A percentile compares a stretch with the other conserved stretches of the same genome.
phyloP scores from a whole-genome alignment of 2,797 vertebrate genomes.

The Carcharodon carcharias region DNA sequence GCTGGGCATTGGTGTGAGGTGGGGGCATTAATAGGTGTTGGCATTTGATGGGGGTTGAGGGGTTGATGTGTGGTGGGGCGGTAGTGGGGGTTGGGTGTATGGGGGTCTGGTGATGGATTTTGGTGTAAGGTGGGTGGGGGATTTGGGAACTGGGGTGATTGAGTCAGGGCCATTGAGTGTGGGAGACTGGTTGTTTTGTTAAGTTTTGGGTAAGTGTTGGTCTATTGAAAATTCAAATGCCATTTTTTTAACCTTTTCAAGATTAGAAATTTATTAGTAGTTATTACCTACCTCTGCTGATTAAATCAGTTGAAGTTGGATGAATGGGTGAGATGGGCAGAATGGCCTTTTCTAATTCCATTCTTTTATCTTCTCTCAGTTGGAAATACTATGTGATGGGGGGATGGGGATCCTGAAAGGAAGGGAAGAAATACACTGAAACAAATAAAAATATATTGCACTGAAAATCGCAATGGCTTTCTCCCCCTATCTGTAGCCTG shows the following conservation, averaged over 20 bases:
- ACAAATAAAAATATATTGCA: not conserved
- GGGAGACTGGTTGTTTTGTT: not conserved
- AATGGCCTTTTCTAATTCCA: not conserved
- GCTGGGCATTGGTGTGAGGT: not conserved
- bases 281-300: not conserved
- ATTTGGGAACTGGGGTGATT: not conserved
- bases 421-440: not conserved
- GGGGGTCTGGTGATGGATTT: not conserved
- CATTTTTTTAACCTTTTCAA: not conserved
- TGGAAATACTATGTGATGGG: not conserved
- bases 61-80: not conserved
- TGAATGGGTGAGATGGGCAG: not conserved
- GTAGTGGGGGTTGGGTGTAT: not conserved
- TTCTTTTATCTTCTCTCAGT: not conserved
- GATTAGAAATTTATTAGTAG: not conserved
- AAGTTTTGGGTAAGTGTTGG: not conserved
- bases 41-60: no score
- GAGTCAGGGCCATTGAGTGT: not conserved
- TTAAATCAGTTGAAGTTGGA: not conserved
- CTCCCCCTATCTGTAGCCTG: constrained; percentile 54
- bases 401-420: not conserved
- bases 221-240: not conserved
- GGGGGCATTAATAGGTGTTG: no score
- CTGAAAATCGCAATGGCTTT: not conserved
- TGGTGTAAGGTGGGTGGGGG: no score